Conservation (phyloP, 2,797 vertebrate genomes). For the Hydrolagus colliei region DNA sequence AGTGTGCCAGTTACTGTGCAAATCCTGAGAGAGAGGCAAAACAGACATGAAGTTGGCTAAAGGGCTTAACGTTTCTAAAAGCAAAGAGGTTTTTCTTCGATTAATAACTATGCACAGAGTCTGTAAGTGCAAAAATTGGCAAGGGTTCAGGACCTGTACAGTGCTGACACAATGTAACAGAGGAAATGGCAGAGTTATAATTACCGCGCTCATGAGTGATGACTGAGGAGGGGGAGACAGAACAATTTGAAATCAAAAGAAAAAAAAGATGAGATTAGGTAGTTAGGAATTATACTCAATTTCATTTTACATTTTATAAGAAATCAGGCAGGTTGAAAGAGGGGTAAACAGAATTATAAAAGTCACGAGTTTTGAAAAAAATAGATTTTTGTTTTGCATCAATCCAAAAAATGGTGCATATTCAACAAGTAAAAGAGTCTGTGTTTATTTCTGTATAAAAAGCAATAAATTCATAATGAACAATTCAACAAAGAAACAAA, state of each 20-base stretch:
- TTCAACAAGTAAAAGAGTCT: conserved; percentile 16
- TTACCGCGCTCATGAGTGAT: conserved; percentile 94
- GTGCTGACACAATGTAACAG: conserved; percentile 70
- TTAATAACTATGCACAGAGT: conserved; percentile 33
- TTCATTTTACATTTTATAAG: conserved; percentile 26
- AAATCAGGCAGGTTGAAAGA: conserved; percentile 19
- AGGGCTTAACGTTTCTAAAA: conserved; percentile 42
- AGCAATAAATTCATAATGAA: conserved; percentile 21
- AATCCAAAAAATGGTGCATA: neutral
- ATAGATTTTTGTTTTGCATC: neutral
- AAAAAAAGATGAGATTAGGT: conserved; percentile 53
- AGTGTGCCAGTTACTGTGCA: conserved; percentile 64
- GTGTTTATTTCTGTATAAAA: conserved; percentile 13
- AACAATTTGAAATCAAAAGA: conserved; percentile 68
- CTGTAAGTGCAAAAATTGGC: conserved; percentile 37
- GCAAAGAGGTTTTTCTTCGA: conserved; percentile 31
- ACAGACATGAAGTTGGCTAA: conserved; percentile 43
- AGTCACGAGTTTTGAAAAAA: conserved; percentile 12
- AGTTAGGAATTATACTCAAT: conserved; percentile 41
- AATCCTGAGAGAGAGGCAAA: conserved; percentile 61
- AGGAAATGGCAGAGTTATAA: conserved; percentile 77
- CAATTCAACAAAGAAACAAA: neutral
- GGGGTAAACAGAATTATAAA: conserved; percentile 24
- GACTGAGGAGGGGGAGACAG: conserved; percentile 79
- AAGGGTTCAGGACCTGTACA: conserved; percentile 63